Percentiles rank a stretch among this genome's conserved stretches.
These are phyloP conservation scores for Ichneumoninae sp. DNA, from an alignment of 2,888 invertebrate species.

Conservation along the genomic window DNA sequence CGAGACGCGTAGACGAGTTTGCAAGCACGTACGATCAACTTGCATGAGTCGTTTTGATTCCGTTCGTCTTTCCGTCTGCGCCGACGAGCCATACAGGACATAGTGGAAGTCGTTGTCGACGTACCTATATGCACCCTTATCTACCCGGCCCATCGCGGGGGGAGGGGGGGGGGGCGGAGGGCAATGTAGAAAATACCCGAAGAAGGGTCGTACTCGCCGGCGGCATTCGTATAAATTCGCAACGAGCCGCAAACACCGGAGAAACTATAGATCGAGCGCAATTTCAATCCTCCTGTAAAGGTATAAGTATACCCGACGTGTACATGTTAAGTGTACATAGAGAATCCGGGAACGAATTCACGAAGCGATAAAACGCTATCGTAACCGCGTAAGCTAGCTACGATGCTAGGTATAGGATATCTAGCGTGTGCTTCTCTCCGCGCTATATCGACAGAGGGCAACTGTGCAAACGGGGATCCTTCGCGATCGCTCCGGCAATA, in stretches of 20 bases:
- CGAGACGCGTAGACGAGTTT: neutral
- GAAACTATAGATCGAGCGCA: slow-evolving; percentile 43
- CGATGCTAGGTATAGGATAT: slow-evolving; percentile 41
- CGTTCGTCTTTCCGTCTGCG: neutral
- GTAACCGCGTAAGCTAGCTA: slow-evolving; percentile 58
- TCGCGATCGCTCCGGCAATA: slow-evolving; percentile 30
- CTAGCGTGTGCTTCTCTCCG: slow-evolving; percentile 33
- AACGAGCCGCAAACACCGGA: slow-evolving; percentile 42
- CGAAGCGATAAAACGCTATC: slow-evolving; percentile 61
- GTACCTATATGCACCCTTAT: slow-evolving; percentile 24
- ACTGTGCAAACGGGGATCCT: slow-evolving; percentile 21
- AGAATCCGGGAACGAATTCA: slow-evolving; percentile 27
- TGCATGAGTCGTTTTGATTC: neutral
- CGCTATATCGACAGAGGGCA: slow-evolving; percentile 17
- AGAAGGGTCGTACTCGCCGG: slow-evolving; percentile 31
- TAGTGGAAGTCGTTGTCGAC: slow-evolving; percentile 24
- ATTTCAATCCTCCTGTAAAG: slow-evolving; percentile 41
- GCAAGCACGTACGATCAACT: slow-evolving; percentile 10
- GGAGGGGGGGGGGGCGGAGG: neutral
- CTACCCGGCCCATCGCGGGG: slow-evolving; percentile 7
- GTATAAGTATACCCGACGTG: slow-evolving; percentile 8
- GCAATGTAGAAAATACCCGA: slow-evolving; percentile 3
- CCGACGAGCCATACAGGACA: neutral
- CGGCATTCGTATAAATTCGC: slow-evolving; percentile 48
- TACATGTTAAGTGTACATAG: slow-evolving; percentile 21